These are phyloP conservation scores for Netelia melanura DNA, from an alignment of 2,888 invertebrate species.

Conservation along the genomic window DNA sequence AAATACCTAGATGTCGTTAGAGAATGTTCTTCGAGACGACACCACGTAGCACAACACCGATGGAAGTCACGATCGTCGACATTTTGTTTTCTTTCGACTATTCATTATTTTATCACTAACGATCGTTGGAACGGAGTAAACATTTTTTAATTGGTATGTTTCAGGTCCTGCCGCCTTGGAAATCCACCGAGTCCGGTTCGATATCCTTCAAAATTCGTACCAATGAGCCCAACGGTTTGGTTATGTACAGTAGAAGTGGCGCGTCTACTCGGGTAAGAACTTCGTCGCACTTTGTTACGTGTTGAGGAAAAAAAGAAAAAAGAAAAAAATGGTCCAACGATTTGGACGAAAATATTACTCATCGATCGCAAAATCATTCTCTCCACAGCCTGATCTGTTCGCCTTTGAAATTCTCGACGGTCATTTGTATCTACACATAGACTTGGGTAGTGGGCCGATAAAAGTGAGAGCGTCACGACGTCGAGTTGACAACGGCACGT, in stretches of 20 bases:
- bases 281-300: neutral
- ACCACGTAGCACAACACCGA: constrained; percentile 1
- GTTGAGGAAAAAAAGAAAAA: too few species aligned
- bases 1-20: neutral
- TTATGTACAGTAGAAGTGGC: constrained; percentile 95
- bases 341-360: neutral
- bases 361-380: neutral
- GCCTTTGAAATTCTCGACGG: constrained; percentile 97
- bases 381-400: constrained; percentile 93
- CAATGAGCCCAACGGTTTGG: constrained; percentile 96
- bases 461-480: constrained; percentile 93
- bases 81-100: neutral
- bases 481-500: constrained; percentile 95
- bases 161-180: constrained; percentile 96
- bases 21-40: neutral
- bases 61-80: neutral
- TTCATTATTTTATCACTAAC: neutral
- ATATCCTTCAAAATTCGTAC: constrained; percentile 98
- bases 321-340: neutral
- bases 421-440: constrained; percentile 96
- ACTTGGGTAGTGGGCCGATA: constrained; percentile 96
- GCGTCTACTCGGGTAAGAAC: constrained; percentile 80
- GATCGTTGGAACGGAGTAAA: constrained; percentile 34
- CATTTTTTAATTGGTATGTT: constrained; percentile 76
- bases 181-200: constrained; percentile 94